Base-by-base conservation (phyloP, 2,797 vertebrate genomes). In the Pangasius macronema region DNA sequence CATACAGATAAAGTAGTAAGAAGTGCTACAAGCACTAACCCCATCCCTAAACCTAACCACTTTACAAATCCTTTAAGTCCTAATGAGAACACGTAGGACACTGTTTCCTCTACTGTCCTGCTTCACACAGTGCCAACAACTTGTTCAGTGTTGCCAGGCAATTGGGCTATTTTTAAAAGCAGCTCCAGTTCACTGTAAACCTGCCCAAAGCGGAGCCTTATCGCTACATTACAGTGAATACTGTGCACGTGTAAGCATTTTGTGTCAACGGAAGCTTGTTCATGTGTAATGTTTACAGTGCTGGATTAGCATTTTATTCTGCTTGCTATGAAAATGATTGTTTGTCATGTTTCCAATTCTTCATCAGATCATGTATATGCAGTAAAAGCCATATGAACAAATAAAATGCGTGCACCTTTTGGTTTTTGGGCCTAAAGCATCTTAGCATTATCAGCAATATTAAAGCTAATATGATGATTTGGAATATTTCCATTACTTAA, bases 141-240 rank as follows among this genome's bases (percentile, higher is more conserved):
- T 65, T 79, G 73, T 51, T 8, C 14, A 11, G 39, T 85, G 33
- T 65, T 82, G 80, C 80, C 80, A 65, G 80, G 80, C 59, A 82
- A 30, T 82, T 18, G 36, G 39, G 59, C 80, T 82, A 65, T 82
- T 82, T 82, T 82, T 63, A 65, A 65, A 61, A 61, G 27, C 79
- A 42, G 55, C 55, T 61, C 36, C 79, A 27, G 57, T 81, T 46
- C 24, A 81, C 57, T 63, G 36, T 42, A n/a, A 81, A 61, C 57
- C 36, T 27, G 5, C 55, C 33, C 55, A 81, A 82, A 82, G 39
- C 46, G 39, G 36, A 82, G 80, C 36, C 3, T 46, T 63, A 42
- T 36, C 20, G 2, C 57, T 63, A 3, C 9, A 42, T 61, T 39
- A 39, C n/a, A 36, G 27, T 51, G 72, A 75, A 49, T 49, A 49